These are phyloP conservation scores for Threskiornis aethiopicus DNA, from an alignment of 2,797 vertebrate genomes.

Conservation along the genomic window DNA sequence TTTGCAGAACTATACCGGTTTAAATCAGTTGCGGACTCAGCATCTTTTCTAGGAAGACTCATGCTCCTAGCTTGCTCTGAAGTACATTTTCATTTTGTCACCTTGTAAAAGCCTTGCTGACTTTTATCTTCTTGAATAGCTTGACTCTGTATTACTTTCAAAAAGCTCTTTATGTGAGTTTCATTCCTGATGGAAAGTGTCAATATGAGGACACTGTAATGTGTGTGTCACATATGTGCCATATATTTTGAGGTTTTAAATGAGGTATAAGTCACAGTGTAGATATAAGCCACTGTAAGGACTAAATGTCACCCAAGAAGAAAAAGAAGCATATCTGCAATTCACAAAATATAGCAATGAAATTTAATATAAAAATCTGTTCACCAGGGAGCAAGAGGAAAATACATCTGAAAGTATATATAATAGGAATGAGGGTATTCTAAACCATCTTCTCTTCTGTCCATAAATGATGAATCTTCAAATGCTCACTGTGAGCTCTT, in stretches of 20 bases:
- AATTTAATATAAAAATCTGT: not conserved
- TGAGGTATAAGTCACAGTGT: not conserved
- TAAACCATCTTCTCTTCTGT: not conserved
- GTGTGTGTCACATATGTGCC: not conserved
- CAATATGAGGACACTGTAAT: not conserved
- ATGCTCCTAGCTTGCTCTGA: not conserved
- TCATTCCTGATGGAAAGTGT: not conserved
- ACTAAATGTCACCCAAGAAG: not conserved
- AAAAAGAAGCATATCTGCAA: not conserved
- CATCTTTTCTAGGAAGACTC: not conserved
- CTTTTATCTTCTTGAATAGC: slow-evolving; percentile 2
- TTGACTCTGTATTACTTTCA: not conserved
- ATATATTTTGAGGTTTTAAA: not conserved
- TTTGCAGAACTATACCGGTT: not conserved
- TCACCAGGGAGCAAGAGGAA: not conserved
- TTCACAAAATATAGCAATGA: not conserved
- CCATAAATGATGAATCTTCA: not conserved
- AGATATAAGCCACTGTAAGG: not conserved
- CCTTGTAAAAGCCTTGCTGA: not conserved
- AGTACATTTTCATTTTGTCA: not conserved
- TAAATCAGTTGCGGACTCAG: not conserved
- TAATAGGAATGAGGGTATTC: not conserved
- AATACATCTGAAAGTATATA: not conserved
- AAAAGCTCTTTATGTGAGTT: not conserved
- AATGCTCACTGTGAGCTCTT: not conserved